Conservation (phyloP, 1,140 invertebrate genomes). For the Thaumatotibia leucotreta region DNA sequence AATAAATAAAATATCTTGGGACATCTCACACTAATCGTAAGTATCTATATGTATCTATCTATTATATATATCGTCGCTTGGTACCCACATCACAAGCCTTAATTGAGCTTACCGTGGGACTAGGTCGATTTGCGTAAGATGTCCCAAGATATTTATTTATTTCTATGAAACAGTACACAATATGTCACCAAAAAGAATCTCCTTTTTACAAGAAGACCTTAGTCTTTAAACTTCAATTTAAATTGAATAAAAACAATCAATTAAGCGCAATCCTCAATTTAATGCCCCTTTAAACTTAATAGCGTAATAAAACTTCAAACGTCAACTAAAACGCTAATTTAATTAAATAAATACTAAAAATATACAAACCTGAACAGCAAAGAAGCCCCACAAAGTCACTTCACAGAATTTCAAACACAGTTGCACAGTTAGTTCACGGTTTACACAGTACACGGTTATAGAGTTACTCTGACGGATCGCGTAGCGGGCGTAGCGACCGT, state of each 20-base stretch:
- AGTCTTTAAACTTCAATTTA: not conserved
- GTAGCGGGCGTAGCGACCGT: slow-evolving; percentile 50
- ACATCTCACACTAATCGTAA: too few relatives aligned
- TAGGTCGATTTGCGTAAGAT: too few relatives aligned
- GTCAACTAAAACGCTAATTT: not conserved
- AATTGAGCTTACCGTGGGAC: too few relatives aligned
- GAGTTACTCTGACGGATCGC: slow-evolving; percentile 22
- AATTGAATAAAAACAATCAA: not conserved
- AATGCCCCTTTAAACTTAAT: not conserved
- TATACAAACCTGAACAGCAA: not conserved
- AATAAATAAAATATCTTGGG: too few relatives aligned
- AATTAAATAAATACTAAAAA: not conserved
- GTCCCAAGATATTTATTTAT: too few relatives aligned
- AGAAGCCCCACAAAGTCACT: slow-evolving; percentile 20
- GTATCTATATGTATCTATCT: too few relatives aligned
- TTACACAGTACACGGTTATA: slow-evolving; percentile 20
- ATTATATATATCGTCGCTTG: too few relatives aligned
- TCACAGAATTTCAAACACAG: slow-evolving; percentile 19
- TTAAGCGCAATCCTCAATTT: not conserved
- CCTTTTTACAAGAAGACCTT: not conserved
- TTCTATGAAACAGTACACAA: too few relatives aligned
- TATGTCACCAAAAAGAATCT: too few relatives aligned
- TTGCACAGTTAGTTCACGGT: not conserved
- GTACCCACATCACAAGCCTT: too few relatives aligned
- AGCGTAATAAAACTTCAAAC: not conserved